Conservation (phyloP, 2,888 invertebrate genomes). For the Maniola hyperantus region DNA sequence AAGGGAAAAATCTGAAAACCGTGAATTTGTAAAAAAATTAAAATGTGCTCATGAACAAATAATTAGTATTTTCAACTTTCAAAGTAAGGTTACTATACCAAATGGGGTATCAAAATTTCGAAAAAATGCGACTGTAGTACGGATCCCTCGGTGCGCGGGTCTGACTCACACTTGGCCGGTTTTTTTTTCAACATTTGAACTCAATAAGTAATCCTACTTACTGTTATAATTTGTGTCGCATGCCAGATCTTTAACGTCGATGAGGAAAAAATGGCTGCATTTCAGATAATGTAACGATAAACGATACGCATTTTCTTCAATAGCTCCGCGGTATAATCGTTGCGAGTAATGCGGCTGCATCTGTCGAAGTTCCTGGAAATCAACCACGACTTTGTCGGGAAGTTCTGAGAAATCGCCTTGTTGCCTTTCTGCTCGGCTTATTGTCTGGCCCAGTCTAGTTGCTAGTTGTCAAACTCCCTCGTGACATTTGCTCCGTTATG, state of each 20-base stretch:
- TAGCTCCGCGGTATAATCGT: slow-evolving; percentile 43
- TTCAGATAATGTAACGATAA: slow-evolving; percentile 7
- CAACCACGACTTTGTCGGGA: slow-evolving; percentile 56
- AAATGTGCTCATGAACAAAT: too few relatives aligned
- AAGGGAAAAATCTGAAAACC: too few relatives aligned
- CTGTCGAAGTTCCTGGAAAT: slow-evolving; percentile 60
- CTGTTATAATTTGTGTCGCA: not conserved
- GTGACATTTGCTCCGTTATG: slow-evolving; percentile 34
- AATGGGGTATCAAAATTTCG: too few relatives aligned
- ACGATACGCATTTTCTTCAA: slow-evolving; percentile 25
- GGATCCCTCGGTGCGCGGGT: too few relatives aligned
- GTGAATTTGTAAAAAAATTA: too few relatives aligned
- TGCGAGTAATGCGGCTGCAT: slow-evolving; percentile 46
- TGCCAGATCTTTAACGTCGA: not conserved
- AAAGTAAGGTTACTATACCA: too few relatives aligned
- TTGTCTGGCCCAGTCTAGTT: slow-evolving; percentile 45
- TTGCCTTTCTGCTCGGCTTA: slow-evolving; percentile 57
- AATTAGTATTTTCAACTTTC: too few relatives aligned
- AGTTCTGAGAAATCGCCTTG: slow-evolving; percentile 61
- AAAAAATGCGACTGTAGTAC: too few relatives aligned
- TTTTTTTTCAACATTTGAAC: too few relatives aligned
- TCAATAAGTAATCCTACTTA: not conserved
- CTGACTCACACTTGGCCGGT: too few relatives aligned
- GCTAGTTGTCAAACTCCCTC: slow-evolving; percentile 35
- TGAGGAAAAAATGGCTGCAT: slow-evolving; percentile 6